phyloP scores from a whole-genome alignment of 2,888 invertebrate genomes.

The Aphrophora alni region DNA sequence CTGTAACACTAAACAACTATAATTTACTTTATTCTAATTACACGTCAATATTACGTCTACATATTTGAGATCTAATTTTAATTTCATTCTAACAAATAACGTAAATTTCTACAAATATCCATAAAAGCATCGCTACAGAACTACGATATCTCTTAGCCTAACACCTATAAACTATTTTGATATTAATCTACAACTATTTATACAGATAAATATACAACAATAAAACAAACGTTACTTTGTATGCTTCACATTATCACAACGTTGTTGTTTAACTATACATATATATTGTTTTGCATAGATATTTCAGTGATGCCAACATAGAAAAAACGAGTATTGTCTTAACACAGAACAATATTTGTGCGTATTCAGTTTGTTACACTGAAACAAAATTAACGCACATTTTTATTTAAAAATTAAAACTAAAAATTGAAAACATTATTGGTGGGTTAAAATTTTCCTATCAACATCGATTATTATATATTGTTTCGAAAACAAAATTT shows the following conservation, averaged over 20 bases:
- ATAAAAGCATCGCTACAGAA: too few relatives aligned
- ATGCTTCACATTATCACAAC: not conserved
- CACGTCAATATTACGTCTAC: too few relatives aligned
- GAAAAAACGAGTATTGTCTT: not conserved
- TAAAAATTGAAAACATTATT: not conserved
- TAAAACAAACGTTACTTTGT: not conserved
- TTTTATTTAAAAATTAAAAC: not conserved
- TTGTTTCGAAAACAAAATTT: not conserved
- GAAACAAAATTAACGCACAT: not conserved
- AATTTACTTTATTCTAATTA: too few relatives aligned
- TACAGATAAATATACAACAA: not conserved
- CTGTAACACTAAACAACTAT: too few relatives aligned
- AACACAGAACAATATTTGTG: constrained; percentile 1
- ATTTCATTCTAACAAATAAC: too few relatives aligned
- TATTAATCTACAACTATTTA: not conserved
- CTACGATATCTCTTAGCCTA: too few relatives aligned
- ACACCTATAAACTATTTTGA: too few relatives aligned
- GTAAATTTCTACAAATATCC: too few relatives aligned
- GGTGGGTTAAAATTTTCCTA: not conserved
- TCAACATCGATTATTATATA: not conserved
- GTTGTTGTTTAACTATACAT: too few relatives aligned
- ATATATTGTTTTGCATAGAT: not conserved
- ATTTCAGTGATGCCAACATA: constrained; percentile 9
- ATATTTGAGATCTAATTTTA: too few relatives aligned
- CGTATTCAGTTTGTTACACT: not conserved